Conservation (phyloP, 2,113 vertebrate genomes). For the Amblyopsis rosae region DNA sequence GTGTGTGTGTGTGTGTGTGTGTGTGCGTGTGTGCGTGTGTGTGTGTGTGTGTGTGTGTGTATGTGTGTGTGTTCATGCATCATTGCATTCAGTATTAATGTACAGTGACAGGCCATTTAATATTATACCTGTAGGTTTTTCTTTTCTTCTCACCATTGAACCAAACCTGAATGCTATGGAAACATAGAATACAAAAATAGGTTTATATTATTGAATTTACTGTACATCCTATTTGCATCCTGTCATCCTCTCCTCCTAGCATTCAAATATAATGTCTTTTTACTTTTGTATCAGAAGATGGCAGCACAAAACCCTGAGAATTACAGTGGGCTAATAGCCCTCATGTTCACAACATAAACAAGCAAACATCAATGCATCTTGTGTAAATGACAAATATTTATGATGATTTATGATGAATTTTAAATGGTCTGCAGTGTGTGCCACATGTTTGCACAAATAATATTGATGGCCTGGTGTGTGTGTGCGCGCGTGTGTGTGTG, state of each 20-base stretch:
- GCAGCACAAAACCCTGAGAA: conserved; percentile 45
- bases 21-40: no score
- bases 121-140: no score
- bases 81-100: no score
- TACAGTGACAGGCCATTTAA: no score
- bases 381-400: neutral
- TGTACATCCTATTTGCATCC: neutral
- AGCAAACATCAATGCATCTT: neutral
- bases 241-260: neutral
- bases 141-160: no score
- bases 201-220: no score
- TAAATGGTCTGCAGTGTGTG: conserved; percentile 5
- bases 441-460: conserved; percentile 1
- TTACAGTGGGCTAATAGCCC: neutral
- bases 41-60: no score
- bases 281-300: conserved; percentile 42
- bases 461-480: conserved; percentile 2
- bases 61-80: neutral
- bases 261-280: neutral
- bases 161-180: no score
- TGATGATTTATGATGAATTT: neutral
- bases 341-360: neutral
- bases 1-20: neutral
- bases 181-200: no score
- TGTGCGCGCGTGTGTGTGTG: conserved; percentile 28